A percentile compares a stretch with the other conserved stretches of the same genome.
Conservation (phyloP, 2,888 invertebrate species). For the Camptogramma bilineatum region DNA sequence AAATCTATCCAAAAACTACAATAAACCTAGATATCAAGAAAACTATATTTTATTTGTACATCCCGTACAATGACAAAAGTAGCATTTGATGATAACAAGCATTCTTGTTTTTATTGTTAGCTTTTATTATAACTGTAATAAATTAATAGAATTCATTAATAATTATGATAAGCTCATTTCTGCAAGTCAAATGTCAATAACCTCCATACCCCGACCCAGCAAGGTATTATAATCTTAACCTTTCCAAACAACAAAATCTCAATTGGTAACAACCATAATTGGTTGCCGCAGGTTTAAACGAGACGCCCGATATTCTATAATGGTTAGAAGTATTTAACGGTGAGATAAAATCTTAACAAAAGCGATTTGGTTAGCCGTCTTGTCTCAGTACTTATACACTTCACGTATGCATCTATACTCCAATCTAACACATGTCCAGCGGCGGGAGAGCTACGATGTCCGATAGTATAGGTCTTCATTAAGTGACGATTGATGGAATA, state of each 20-base stretch:
- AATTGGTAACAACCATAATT: conserved; percentile 72
- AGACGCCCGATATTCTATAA: conserved; percentile 78
- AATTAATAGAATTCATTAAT: neutral
- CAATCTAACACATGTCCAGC: conserved; percentile 68
- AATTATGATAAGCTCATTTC: conserved; percentile 9
- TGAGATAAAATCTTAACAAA: conserved; percentile 85
- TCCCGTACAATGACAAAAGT: no score
- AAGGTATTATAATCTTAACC: conserved; percentile 38
- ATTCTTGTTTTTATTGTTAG: no score
- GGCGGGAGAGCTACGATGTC: conserved; percentile 55
- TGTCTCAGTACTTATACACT: conserved; percentile 80
- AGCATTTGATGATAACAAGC: no score
- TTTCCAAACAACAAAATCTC: conserved; percentile 65
- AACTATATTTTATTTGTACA: no score
- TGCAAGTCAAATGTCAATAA: conserved; percentile 31
- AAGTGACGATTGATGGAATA: conserved; percentile 45
- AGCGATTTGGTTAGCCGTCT: conserved; percentile 83
- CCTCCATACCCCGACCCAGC: conserved; percentile 22
- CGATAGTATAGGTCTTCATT: conserved; percentile 48
- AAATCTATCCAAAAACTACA: no score
- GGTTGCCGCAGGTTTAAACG: conserved; percentile 74
- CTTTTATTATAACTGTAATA: neutral
- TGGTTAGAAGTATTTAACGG: conserved; percentile 84
- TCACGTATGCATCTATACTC: conserved; percentile 79
- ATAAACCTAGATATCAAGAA: no score